Percentiles rank a stretch among this genome's conserved stretches.
Conservation (phyloP, 2,888 invertebrate species). For the Dicranocentrus wangi region DNA sequence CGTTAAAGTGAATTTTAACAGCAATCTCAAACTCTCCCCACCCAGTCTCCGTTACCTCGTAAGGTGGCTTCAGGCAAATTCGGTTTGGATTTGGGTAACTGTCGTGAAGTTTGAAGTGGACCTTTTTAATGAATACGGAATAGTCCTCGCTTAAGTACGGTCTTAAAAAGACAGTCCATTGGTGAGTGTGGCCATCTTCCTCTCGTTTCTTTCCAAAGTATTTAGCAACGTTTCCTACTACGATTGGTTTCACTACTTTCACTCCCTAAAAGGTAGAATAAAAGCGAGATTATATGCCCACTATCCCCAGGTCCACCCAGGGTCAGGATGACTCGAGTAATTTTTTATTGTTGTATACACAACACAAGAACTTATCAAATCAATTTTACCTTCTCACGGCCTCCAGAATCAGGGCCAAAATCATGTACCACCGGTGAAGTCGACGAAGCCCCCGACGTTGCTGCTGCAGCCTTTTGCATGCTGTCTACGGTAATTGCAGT, state of each 20-base stretch:
- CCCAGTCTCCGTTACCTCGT: constrained; percentile 97
- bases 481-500: too few relatives aligned
- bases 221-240: constrained; percentile 96
- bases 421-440: constrained; percentile 75
- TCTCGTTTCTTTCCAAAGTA: constrained; percentile 97
- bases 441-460: too few relatives aligned
- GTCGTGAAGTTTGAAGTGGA: constrained; percentile 97
- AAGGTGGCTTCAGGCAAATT: constrained; percentile 94
- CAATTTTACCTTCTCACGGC: constrained; percentile 90
- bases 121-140: constrained; percentile 94
- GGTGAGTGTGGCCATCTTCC: constrained; percentile 98
- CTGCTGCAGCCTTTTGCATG: neutral
- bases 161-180: constrained; percentile 98
- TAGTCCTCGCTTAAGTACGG: constrained; percentile 95
- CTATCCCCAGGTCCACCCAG: too few relatives aligned
- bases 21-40: constrained; percentile 99
- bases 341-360: too few relatives aligned
- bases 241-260: constrained; percentile 92
- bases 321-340: too few relatives aligned
- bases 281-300: too few relatives aligned
- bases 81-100: constrained; percentile 88
- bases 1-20: constrained; percentile 97
- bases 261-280: constrained; percentile 79
- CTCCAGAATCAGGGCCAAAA: constrained; percentile 91
- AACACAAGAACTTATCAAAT: too few relatives aligned